Conservation (phyloP, 92 coral and sea anemone genomes). For the Galaxea fascicularis region DNA sequence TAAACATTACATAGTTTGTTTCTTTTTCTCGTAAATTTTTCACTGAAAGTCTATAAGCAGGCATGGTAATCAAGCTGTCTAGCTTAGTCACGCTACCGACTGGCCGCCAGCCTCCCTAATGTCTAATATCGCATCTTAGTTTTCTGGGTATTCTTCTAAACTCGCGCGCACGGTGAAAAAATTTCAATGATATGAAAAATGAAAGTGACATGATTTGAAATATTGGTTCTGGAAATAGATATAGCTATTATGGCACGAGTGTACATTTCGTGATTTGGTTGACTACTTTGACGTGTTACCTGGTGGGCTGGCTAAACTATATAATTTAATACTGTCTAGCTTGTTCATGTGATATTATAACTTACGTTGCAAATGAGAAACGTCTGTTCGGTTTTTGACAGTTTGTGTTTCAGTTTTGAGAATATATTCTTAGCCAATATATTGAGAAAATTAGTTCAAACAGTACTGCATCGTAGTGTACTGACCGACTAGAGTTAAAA, state of each 20-base stretch:
- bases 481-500: too few species aligned
- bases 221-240: neutral
- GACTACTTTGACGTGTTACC: neutral
- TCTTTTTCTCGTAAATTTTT: constrained; percentile 9
- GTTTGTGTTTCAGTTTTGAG: neutral
- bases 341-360: neutral
- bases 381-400: neutral
- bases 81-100: neutral
- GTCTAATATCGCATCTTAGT: neutral
- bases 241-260: too few species aligned
- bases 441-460: neutral
- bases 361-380: neutral
- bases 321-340: constrained; percentile 8
- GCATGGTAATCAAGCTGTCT: neutral
- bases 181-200: constrained; percentile 12
- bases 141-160: neutral
- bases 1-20: constrained; percentile 37
- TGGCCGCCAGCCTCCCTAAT: neutral
- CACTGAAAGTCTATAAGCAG: neutral
- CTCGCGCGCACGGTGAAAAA: neutral
- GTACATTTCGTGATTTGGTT: constrained; percentile 13
- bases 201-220: neutral
- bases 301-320: neutral
- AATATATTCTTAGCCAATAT: neutral
- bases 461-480: neutral